Evolutionary conservation across 2,888 invertebrate species (phyloP).

Genomic region (Zootermopsis nevadensis): DNA sequence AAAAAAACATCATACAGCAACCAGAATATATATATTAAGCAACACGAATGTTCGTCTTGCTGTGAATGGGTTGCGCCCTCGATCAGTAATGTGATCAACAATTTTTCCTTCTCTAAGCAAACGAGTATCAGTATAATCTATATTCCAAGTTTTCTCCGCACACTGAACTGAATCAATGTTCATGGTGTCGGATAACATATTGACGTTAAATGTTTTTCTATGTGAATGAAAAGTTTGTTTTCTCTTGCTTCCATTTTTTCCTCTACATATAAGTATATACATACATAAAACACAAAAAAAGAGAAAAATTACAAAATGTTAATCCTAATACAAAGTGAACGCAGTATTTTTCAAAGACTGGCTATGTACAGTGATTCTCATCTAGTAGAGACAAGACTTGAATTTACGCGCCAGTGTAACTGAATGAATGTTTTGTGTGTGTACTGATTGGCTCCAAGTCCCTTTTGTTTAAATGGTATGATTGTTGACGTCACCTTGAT

Average conservation of each 20-base stretch:
- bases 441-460: slow-evolving; percentile 37
- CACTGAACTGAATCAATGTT: background rate
- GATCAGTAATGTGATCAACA: slow-evolving; percentile 43
- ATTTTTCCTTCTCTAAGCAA: background rate
- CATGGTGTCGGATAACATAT: background rate
- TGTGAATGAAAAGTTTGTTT: slow-evolving; percentile 36
- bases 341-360: slow-evolving; percentile 50
- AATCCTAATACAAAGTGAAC: slow-evolving; percentile 39
- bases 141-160: background rate
- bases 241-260: slow-evolving; percentile 40
- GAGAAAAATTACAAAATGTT: slow-evolving; percentile 13
- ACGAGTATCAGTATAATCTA: background rate
- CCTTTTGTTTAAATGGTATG: slow-evolving; percentile 39
- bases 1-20: background rate
- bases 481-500: background rate
- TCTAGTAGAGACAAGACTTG: slow-evolving; percentile 47
- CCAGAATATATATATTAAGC: background rate
- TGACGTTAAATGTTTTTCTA: background rate
- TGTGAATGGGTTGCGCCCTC: slow-evolving; percentile 41
- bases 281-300: background rate
- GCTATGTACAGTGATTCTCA: slow-evolving; percentile 35
- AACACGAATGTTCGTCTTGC: slow-evolving; percentile 11
- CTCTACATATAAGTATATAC: slow-evolving; percentile 22
- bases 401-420: slow-evolving; percentile 29
- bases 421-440: slow-evolving; percentile 32